phyloP scores from a whole-genome alignment of 1,140 invertebrate species.

The Eubasilissa regina region DNA sequence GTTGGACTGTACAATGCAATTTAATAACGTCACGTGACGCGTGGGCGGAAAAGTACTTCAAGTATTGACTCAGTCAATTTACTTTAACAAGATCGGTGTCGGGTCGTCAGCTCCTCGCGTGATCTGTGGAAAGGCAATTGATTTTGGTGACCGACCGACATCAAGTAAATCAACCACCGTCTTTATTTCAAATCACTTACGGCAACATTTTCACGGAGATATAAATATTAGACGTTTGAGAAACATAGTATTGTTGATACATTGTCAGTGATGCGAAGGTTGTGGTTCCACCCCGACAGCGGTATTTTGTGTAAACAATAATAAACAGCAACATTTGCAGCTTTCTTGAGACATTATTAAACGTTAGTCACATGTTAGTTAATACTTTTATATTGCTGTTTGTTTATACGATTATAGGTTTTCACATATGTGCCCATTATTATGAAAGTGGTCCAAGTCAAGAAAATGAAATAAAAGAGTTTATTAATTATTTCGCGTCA shows the following conservation, averaged over 20 bases:
- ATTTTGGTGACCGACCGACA: background rate
- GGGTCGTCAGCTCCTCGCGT: background rate
- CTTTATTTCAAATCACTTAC: slow-evolving; percentile 20
- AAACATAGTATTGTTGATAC: background rate
- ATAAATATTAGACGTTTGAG: background rate
- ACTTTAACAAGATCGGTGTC: background rate
- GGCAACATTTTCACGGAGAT: no score
- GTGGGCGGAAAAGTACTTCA: slow-evolving; percentile 1
- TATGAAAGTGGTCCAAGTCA: no score
- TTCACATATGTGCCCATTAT: no score
- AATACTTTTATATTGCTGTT: no score
- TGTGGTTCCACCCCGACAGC: background rate
- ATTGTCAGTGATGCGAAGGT: background rate
- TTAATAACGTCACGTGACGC: background rate
- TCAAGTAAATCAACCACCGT: background rate
- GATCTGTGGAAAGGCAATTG: slow-evolving; percentile 13
- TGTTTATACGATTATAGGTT: no score
- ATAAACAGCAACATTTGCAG: background rate
- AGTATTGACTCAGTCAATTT: slow-evolving; percentile 8
- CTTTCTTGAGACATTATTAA: no score
- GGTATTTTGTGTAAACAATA: no score
- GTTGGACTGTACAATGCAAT: background rate
- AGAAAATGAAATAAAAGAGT: no score
- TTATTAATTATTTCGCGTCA: no score
- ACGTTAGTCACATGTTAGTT: no score